These are phyloP conservation scores for Illadopsis cleaveri DNA, from an alignment of 2,113 vertebrate species.

Conservation along the genomic window DNA sequence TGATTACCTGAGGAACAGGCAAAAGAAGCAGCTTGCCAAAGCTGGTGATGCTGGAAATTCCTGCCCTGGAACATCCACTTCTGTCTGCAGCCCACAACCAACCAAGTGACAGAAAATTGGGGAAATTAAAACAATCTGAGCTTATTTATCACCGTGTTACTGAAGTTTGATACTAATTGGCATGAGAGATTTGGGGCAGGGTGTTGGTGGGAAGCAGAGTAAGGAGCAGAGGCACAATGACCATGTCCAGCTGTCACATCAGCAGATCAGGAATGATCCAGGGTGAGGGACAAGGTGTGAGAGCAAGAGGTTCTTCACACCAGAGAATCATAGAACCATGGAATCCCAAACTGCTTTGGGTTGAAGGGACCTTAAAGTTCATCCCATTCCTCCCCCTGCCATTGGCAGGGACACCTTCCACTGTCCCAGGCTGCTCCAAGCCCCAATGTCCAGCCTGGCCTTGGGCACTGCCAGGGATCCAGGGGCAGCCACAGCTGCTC, in stretches of 20 bases:
- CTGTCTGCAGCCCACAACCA: background rate
- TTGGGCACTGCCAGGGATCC: background rate
- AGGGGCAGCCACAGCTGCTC: background rate
- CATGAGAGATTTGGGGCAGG: background rate
- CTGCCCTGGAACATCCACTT: background rate
- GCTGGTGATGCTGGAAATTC: background rate
- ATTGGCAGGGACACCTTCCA: background rate
- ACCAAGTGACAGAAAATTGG: background rate
- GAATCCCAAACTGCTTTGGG: background rate
- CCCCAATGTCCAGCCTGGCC: background rate
- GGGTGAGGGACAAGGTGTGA: background rate
- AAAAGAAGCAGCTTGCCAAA: background rate
- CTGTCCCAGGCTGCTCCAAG: background rate
- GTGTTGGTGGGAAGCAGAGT: background rate
- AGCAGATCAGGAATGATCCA: background rate
- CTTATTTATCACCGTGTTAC: background rate
- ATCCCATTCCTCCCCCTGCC: fast-evolving
- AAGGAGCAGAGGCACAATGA: background rate
- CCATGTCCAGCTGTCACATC: background rate
- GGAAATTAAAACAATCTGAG: background rate
- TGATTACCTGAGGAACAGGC: background rate
- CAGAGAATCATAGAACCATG: background rate
- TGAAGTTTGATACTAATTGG: background rate
- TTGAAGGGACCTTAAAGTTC: background rate
- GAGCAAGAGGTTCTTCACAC: background rate